Evolutionary conservation across 1,140 invertebrate species (phyloP).

Genomic region (Camponotus vicinus): DNA sequence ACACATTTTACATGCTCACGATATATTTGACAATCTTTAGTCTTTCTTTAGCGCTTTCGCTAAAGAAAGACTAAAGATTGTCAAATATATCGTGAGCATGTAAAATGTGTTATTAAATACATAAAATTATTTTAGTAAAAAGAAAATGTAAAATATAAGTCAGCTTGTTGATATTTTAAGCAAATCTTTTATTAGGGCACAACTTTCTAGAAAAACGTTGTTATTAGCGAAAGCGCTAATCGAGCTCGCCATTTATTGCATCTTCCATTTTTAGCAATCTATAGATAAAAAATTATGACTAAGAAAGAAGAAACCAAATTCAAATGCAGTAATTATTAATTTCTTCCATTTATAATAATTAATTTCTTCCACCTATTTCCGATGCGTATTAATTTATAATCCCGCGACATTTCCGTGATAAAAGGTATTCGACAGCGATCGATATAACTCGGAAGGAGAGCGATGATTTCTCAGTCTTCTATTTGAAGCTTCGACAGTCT

Average conservation of each 20-base stretch:
- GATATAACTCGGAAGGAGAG: constrained; percentile 9
- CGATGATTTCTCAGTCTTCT: constrained; percentile 29
- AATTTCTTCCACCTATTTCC: background rate
- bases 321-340: background rate
- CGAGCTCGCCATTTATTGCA: constrained; percentile 8
- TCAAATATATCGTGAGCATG: background rate
- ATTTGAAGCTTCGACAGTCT: constrained; percentile 39
- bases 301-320: background rate
- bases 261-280: background rate
- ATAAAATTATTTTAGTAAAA: background rate
- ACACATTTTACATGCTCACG: background rate
- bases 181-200: no score
- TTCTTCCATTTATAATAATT: constrained; percentile 29
- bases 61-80: background rate
- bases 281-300: background rate
- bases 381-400: background rate
- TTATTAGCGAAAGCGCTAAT: background rate
- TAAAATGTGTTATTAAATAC: background rate
- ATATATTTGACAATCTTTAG: background rate
- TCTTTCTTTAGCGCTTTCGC: background rate
- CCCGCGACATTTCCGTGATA: background rate
- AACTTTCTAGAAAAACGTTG: no score
- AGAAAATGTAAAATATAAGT: background rate
- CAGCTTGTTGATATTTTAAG: no score
- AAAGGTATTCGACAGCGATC: constrained; percentile 29